Conservation (phyloP, 2,113 vertebrate species). For the Myocastor coypus region DNA sequence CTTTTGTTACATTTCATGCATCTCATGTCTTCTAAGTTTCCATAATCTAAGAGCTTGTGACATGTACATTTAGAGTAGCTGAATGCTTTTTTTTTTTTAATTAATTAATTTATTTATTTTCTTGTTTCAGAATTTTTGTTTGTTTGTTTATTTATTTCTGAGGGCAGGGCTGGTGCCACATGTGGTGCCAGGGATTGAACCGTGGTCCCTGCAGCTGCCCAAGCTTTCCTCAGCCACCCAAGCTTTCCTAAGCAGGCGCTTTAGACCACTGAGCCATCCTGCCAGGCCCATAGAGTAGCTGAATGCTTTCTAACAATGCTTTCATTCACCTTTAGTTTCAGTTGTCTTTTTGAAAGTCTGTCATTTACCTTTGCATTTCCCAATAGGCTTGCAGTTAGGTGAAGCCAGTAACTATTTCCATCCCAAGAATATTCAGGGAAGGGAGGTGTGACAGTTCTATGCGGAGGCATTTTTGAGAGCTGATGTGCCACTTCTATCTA, state of each 20-base stretch:
- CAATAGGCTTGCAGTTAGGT: neutral
- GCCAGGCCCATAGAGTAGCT: too few relatives aligned
- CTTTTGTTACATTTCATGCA: neutral
- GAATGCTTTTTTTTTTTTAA: too few relatives aligned
- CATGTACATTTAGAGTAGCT: neutral
- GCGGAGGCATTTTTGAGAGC: neutral
- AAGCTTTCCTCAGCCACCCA: too few relatives aligned
- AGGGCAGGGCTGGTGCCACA: too few relatives aligned
- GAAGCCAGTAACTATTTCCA: neutral
- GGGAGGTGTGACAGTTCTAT: neutral
- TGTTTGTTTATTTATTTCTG: too few relatives aligned
- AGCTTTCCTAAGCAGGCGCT: too few relatives aligned
- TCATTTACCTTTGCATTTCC: neutral
- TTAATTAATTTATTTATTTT: too few relatives aligned
- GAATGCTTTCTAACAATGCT: neutral
- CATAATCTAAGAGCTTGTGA: neutral
- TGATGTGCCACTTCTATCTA: neutral
- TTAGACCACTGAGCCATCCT: too few relatives aligned
- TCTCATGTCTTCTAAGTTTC: neutral
- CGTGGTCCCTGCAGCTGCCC: too few relatives aligned
- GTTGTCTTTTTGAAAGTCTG: neutral
- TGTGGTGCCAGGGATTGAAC: too few relatives aligned
- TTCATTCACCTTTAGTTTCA: constrained; percentile 1
- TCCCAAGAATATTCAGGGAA: neutral
- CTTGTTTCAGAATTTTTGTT: too few relatives aligned